Base-by-base conservation (phyloP, 1,140 invertebrate species). In the Megalonaias nervosa region DNA sequence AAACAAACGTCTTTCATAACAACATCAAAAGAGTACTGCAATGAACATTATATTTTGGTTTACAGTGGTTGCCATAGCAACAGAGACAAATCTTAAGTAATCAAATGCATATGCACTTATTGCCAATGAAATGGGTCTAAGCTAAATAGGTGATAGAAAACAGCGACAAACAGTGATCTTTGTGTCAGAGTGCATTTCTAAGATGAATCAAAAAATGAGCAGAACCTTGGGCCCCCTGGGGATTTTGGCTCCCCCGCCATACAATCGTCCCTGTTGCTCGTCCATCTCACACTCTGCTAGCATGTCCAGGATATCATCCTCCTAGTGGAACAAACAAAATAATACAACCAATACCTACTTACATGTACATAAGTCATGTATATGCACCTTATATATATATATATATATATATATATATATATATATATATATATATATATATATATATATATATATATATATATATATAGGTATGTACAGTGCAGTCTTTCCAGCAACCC, bases 221-320 rank as follows among this genome's bases (percentile, higher is more conserved):
- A 61, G 61, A 75, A 89, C 89, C 87, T 89, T 89, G 2, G 87
- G 89, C 21, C 83, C 87, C 62, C 83, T 72, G 1, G 58, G 57
- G 5, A 56, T 23, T 70, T 76, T 81, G 19, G 77, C 82, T 19
- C 76, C 78, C 48, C 67, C 70, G 65, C 72, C 80, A 59, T 75
- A 56, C 13, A 69, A 73, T 75, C 73, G 82, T 13, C 83, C 84
- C 26, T 86, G 84, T 77, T 77, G 84, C 67, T 90, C 89, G 76
- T 89, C 89, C 14, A 83, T 82, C 76, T 90, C 89, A 86, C 87
- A 89, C 69, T 90, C 88, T 58, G 87, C 86, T 74, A 90, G 78
- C 87, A 89, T 87, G 77, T 90, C 89, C 67, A 89, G 68, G 55
- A 90, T 78, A 60, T 90, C 88, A 19, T 87, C 86, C 70, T 90